A percentile compares a stretch with the other conserved stretches of the same genome.
These are phyloP conservation scores for Caenorhabditis sp. DNA, from an alignment of 2,888 invertebrate genomes.

Conservation along the genomic window DNA sequence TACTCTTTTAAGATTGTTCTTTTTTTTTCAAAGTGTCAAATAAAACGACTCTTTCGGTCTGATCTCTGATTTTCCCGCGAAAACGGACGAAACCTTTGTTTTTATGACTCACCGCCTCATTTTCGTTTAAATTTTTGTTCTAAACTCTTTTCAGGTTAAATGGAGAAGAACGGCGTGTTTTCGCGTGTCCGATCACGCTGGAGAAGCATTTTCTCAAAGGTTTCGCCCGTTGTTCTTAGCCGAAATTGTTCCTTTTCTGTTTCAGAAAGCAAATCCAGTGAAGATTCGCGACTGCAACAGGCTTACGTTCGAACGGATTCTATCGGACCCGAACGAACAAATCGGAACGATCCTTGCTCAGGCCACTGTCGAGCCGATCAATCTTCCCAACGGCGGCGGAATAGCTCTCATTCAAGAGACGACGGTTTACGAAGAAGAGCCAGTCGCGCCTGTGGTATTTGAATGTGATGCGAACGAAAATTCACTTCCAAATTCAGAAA, in stretches of 20 bases:
- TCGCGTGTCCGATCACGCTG: constrained; percentile 51
- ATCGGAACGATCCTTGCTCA: constrained; percentile 43
- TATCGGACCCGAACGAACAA: constrained; percentile 39
- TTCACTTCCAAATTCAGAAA: background rate
- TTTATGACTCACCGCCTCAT: background rate
- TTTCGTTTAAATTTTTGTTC: constrained; percentile 16
- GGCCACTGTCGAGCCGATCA: constrained; percentile 34
- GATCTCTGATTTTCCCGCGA: background rate
- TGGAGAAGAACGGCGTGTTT: constrained; percentile 56
- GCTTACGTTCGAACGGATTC: constrained; percentile 32
- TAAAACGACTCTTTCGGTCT: background rate
- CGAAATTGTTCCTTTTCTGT: too few relatives aligned
- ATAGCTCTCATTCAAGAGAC: constrained; percentile 41
- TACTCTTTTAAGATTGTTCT: too few relatives aligned
- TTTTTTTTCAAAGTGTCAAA: too few relatives aligned
- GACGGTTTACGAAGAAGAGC: constrained; percentile 29
- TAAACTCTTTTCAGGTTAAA: constrained; percentile 26
- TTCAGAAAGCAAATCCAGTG: constrained; percentile 48
- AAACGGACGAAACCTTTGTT: background rate
- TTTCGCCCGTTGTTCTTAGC: too few relatives aligned
- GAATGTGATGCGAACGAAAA: too few relatives aligned
- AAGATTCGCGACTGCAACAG: constrained; percentile 52
- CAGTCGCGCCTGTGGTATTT: too few relatives aligned
- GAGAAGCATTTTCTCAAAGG: constrained; percentile 60
- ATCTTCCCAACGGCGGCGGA: constrained; percentile 40